Evolutionary conservation across 1,140 invertebrate genomes (phyloP).

Genomic region (Radopholus similis): DNA sequence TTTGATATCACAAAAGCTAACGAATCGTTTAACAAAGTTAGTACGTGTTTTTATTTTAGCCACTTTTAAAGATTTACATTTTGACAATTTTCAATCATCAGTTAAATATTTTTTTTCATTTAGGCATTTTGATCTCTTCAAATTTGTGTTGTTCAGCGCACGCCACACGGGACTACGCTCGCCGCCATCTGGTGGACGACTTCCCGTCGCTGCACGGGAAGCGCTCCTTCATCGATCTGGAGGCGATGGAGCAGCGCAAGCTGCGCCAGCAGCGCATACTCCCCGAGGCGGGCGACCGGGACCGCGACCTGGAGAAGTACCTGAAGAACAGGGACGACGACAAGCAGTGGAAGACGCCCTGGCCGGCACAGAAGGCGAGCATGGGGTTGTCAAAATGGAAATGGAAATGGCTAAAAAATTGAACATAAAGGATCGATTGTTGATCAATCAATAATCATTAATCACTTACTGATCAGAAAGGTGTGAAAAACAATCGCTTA

Average conservation of each 20-base stretch:
- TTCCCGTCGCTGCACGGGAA: constrained; percentile 58
- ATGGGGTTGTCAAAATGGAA: no score
- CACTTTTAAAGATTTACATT: no score
- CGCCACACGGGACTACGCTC: constrained; percentile 26
- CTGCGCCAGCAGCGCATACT: constrained; percentile 22
- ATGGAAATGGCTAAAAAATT: no score
- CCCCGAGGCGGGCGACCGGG: constrained; percentile 34
- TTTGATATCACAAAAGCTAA: no score
- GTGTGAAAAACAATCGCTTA: neutral
- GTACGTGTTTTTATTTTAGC: no score
- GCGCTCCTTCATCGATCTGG: constrained; percentile 55
- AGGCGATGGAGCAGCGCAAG: constrained; percentile 44
- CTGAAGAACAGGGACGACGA: constrained; percentile 32
- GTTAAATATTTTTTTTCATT: no score
- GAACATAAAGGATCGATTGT: no score
- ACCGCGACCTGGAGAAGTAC: constrained; percentile 54
- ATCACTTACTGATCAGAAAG: no score
- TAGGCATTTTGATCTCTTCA: no score
- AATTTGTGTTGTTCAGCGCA: constrained; percentile 28
- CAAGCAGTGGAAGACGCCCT: constrained; percentile 10
- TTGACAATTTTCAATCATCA: no score
- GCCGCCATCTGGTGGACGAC: constrained; percentile 40
- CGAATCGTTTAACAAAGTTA: no score
- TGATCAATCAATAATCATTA: no score
- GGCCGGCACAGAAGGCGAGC: neutral